phyloP scores from a whole-genome alignment of 2,888 invertebrate genomes.

The Actias luna region DNA sequence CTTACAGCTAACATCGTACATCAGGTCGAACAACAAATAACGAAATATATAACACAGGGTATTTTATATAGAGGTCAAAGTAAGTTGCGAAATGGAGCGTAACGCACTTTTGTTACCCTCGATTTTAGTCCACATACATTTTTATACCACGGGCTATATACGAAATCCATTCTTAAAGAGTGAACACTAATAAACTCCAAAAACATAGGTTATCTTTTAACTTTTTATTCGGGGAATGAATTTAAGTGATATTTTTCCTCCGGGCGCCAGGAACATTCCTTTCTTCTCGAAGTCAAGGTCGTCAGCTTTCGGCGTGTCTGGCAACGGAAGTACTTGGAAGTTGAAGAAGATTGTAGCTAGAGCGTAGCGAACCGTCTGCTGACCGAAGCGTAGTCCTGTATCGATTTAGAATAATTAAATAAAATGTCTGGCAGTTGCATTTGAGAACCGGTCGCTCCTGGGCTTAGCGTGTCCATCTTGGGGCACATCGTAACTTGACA shows the following conservation, averaged over 20 bases:
- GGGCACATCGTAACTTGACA: no score
- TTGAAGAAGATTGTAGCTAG: slow-evolving; percentile 34
- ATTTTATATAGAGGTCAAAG: no score
- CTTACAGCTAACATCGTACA: no score
- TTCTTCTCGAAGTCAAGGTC: slow-evolving; percentile 31
- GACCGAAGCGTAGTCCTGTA: slow-evolving; percentile 45
- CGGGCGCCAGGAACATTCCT: slow-evolving; percentile 37
- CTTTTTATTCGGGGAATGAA: slow-evolving; percentile 27
- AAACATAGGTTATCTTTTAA: not conserved
- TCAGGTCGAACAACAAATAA: no score
- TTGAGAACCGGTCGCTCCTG: not conserved
- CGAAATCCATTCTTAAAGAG: no score
- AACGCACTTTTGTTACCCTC: no score
- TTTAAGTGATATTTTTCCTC: slow-evolving; percentile 27
- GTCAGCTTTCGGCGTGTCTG: slow-evolving; percentile 28
- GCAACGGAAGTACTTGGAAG: slow-evolving; percentile 31
- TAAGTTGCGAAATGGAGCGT: no score
- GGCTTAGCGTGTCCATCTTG: no score
- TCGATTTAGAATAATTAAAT: slow-evolving; percentile 5
- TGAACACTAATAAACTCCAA: not conserved
- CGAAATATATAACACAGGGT: no score
- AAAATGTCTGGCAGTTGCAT: not conserved
- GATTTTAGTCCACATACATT: no score
- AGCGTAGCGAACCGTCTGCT: slow-evolving; percentile 35
- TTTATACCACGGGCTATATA: no score